Percentiles rank a stretch among this genome's conserved stretches.
Conservation (phyloP, 2,797 vertebrate genomes). For the Epinephelus awoara region DNA sequence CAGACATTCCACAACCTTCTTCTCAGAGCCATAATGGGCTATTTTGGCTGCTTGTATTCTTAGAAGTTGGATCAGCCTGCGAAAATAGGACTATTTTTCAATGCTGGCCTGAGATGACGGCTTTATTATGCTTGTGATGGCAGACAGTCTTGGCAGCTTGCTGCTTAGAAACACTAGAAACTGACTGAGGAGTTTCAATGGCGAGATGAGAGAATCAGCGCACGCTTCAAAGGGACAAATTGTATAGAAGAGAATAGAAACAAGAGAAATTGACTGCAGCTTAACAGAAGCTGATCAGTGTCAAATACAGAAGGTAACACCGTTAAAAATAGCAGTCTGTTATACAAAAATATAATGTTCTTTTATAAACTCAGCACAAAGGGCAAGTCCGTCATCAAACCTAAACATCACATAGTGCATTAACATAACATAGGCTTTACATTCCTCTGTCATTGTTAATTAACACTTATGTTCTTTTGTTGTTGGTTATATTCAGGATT, state of each 20-base stretch:
- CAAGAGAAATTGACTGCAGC: conserved; percentile 8
- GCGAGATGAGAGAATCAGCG: conserved; percentile 25
- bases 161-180: conserved; percentile 42
- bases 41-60: conserved; percentile 73
- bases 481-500: too few species aligned
- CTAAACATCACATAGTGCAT: not conserved
- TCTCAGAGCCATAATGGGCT: conserved; percentile 68
- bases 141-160: conserved; percentile 57
- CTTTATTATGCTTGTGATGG: conserved; percentile 60
- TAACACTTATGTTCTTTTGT: too few species aligned
- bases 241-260: conserved; percentile 21
- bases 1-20: conserved; percentile 70
- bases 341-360: not conserved
- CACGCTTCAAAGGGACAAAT: conserved; percentile 34
- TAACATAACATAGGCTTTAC: not conserved
- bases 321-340: not conserved
- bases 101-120: conserved; percentile 56
- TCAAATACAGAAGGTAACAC: conserved; percentile 17
- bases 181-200: conserved; percentile 44
- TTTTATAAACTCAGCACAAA: not conserved
- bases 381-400: not conserved
- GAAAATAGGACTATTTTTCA: conserved; percentile 71
- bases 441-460: too few species aligned
- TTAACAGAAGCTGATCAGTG: conserved; percentile 13
- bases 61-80: conserved; percentile 64